Conservation (phyloP, 1,140 invertebrate species). For the Polypedilum vanderplanki region DNA sequence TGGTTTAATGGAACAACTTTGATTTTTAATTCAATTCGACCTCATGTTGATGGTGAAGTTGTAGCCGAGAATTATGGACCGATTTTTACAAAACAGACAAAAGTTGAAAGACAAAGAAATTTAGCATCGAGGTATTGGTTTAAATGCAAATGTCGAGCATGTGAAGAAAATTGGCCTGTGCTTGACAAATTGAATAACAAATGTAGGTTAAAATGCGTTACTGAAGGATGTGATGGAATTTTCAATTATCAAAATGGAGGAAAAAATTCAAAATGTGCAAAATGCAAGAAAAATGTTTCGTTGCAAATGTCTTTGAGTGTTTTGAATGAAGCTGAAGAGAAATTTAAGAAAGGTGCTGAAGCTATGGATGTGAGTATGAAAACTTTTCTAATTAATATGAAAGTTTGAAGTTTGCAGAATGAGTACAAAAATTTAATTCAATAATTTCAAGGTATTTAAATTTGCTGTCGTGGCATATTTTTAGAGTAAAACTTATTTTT, state of each 20-base stretch:
- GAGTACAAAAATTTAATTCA: too few relatives aligned
- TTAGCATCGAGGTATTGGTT: slow-evolving; percentile 74
- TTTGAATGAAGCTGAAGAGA: slow-evolving; percentile 47
- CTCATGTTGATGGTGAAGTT: slow-evolving; percentile 55
- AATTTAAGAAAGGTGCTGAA: slow-evolving; percentile 47
- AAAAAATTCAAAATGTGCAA: slow-evolving; percentile 47
- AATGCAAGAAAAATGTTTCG: slow-evolving; percentile 48
- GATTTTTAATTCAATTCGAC: slow-evolving; percentile 59
- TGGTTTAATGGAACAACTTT: slow-evolving; percentile 69
- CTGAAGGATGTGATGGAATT: slow-evolving; percentile 51
- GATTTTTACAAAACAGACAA: slow-evolving; percentile 59
- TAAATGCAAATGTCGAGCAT: slow-evolving; percentile 65
- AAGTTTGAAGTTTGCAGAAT: too few relatives aligned
- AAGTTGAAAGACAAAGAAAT: slow-evolving; percentile 55
- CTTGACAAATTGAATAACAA: slow-evolving; percentile 54
- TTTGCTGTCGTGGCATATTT: too few relatives aligned
- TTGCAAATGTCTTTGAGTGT: slow-evolving; percentile 45
- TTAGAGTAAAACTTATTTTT: too few relatives aligned
- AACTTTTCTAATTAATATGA: too few relatives aligned
- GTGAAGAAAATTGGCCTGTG: slow-evolving; percentile 67
- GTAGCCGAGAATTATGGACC: slow-evolving; percentile 83
- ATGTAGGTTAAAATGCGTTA: slow-evolving; percentile 39
- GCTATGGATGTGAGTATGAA: slow-evolving; percentile 40
- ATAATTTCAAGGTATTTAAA: too few relatives aligned
- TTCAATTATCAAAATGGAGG: slow-evolving; percentile 44